Conservation (phyloP, 2,113 vertebrate genomes). For the Monarcha castaneiventris region DNA sequence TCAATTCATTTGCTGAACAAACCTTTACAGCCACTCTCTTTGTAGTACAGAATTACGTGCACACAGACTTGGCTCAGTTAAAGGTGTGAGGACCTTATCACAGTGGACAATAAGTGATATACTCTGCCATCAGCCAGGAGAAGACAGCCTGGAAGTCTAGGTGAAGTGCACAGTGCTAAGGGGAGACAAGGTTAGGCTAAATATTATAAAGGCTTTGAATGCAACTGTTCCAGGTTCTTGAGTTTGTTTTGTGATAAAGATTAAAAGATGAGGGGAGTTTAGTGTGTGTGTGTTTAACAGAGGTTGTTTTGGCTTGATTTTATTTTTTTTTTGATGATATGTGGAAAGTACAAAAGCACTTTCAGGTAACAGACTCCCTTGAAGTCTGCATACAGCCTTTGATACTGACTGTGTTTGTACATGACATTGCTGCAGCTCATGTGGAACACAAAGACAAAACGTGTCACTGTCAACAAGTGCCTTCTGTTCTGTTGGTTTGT, state of each 20-base stretch:
- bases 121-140: background rate
- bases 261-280: background rate
- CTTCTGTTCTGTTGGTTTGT: background rate
- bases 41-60: background rate
- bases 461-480: background rate
- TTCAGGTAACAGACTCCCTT: background rate
- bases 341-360: background rate
- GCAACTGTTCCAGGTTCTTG: background rate
- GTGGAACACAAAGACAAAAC: background rate
- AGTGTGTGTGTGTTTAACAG: background rate
- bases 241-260: background rate
- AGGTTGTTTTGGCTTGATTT: background rate
- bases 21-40: background rate
- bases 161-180: background rate
- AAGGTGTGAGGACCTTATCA: background rate
- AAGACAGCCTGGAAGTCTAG: background rate
- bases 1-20: background rate
- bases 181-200: background rate
- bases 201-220: background rate
- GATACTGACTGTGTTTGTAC: background rate
- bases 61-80: background rate
- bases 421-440: background rate
- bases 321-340: background rate
- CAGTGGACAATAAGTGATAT: background rate
- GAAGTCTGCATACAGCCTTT: background rate